phyloP scores from a whole-genome alignment of 2,888 invertebrate species.

The Deilephila porcellus region DNA sequence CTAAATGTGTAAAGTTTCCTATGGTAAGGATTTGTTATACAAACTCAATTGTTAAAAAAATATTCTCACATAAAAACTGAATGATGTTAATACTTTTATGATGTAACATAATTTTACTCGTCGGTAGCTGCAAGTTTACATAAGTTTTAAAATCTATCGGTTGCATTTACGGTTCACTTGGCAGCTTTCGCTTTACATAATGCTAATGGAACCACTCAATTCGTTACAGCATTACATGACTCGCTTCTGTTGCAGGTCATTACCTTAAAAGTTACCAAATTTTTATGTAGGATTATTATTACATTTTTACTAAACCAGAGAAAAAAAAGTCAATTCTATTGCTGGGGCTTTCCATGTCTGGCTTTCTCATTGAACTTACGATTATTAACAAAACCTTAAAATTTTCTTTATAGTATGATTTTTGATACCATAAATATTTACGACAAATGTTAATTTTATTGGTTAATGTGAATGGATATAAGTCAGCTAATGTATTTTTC shows the following conservation, averaged over 20 bases:
- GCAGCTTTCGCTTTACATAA: conserved; percentile 36
- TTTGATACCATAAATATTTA: too few relatives aligned
- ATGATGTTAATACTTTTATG: neutral
- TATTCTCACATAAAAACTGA: neutral
- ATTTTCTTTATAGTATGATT: too few relatives aligned
- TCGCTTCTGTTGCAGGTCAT: neutral
- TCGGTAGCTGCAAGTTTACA: conserved; percentile 1
- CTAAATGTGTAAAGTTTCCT: neutral
- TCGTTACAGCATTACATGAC: conserved; percentile 1
- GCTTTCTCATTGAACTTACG: too few relatives aligned
- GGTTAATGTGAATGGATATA: neutral
- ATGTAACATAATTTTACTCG: neutral
- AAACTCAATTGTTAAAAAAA: too few relatives aligned
- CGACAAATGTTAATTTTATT: too few relatives aligned
- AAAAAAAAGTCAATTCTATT: too few relatives aligned
- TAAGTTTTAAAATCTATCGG: conserved; percentile 10
- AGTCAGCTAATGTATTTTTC: neutral
- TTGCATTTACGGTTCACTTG: conserved; percentile 34
- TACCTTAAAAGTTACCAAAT: neutral
- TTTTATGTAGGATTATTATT: neutral
- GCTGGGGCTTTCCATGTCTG: too few relatives aligned
- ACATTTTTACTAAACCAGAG: neutral
- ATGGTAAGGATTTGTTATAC: neutral
- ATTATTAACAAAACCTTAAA: too few relatives aligned
- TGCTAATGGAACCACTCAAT: neutral